phyloP scores from a whole-genome alignment of 2,888 invertebrate genomes.

The Amblyjoppa fuscipennis region DNA sequence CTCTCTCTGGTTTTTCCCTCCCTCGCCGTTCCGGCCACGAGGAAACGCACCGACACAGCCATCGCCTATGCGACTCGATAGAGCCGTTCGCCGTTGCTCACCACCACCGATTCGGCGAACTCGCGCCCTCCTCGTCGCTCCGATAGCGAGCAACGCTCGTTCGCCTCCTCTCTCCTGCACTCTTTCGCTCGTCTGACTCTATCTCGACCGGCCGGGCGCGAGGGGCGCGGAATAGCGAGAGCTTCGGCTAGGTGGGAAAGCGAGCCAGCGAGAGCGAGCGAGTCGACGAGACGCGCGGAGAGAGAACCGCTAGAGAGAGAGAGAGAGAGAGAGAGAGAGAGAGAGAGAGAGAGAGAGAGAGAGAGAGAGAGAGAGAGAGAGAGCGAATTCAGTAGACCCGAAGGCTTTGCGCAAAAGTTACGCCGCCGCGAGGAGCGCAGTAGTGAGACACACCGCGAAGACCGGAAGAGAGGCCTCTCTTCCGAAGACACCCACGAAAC shows the following conservation, averaged over 20 bases:
- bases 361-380: slow-evolving; percentile 71
- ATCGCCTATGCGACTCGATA: background rate
- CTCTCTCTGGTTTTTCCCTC: slow-evolving; percentile 1
- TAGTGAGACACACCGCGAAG: slow-evolving; percentile 79
- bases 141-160: slow-evolving; percentile 5
- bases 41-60: slow-evolving; percentile 9
- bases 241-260: slow-evolving; percentile 38
- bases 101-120: background rate
- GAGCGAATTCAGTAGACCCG: slow-evolving; percentile 81
- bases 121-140: background rate
- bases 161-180: slow-evolving; percentile 65
- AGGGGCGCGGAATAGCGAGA: slow-evolving; percentile 69
- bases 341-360: too few relatives aligned
- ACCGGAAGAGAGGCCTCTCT: slow-evolving; percentile 81
- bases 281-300: slow-evolving; percentile 47
- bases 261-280: slow-evolving; percentile 35
- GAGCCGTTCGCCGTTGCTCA: background rate
- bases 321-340: slow-evolving; percentile 74
- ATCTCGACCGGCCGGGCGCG: slow-evolving; percentile 76
- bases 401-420: slow-evolving; percentile 83
- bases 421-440: slow-evolving; percentile 77
- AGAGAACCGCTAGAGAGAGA: slow-evolving; percentile 33
- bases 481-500: slow-evolving; percentile 74
- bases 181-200: slow-evolving; percentile 85
- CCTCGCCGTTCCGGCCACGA: slow-evolving; percentile 1